Evolutionary conservation across 2,888 invertebrate species (phyloP), one percentile per base, ranked within the genome.

Genomic region (Homarus gammarus): DNA sequence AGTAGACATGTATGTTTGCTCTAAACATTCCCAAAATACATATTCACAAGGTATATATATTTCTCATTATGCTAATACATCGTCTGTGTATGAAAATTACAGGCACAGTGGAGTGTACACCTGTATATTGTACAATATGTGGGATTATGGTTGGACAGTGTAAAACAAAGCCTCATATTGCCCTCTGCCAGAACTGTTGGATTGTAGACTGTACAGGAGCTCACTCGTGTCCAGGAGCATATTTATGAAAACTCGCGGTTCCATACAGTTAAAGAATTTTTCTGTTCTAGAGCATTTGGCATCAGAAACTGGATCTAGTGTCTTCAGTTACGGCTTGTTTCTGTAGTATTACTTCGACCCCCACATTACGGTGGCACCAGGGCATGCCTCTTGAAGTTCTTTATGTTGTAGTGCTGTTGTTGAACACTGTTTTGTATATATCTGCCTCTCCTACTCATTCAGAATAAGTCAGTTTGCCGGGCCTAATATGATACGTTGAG

Each of bases 401-500:
- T 88, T 84, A 68, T 84, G 77, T 89, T 84, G 88, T 89, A 89
- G 88, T 78, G 70, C 83, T 89, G 83, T 84, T 84, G 84, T 84
- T 89, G 84, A 89, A 77, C 70, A 84, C 75, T 89, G 75, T 89
- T 89, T 84, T 89, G 88, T 89, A 89, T 70, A 89, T 89, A 89
- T 89, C 64, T 89, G 77, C 84, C 88, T 88, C 84, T 89, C 56
- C 38, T 70, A 82, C 70, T 75, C 70, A 36, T 81, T 73, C 81
- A 73, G 68, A 78, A 38, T 87, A 40, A 81, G 75, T 72, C 44
- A 79, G 75, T 75, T 75, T 86, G 51, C 70, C 85, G 27, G 38
- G 68, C 86, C 38, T 70, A 22, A 70, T 49, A 78, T 78, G 68
- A 38, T 68, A 61, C 49, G 38, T n/a, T 51, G 64, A 85, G 77